Base-by-base conservation (phyloP, 2,797 vertebrate genomes). In the Thunnus albacares region DNA sequence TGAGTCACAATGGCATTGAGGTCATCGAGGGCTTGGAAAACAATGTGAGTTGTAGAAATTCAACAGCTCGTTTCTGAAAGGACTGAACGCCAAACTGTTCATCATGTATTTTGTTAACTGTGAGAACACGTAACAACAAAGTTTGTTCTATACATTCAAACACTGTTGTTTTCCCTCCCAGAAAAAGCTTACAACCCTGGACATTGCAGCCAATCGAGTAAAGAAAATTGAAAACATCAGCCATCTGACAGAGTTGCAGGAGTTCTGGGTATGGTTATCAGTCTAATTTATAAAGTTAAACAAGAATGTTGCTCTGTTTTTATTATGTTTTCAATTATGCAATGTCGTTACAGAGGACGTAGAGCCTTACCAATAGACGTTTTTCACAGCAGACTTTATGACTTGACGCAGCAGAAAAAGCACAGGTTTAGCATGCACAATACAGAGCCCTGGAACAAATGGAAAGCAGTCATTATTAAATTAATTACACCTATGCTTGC, bases 1-100 rank as follows among this genome's bases (percentile, higher is more conserved):
- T 99, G 86, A 99, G 98, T 94, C 98, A 99, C 94, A 99, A 99
- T 0, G 98, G 98, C 87, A 97, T 99, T 0, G 98, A 99, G 92
- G 96, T 97, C 91, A 97, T 99, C 38, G 98, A 99, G 86, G 98
- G 98, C 77, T 95, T 99, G 91, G 98, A 99, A 90, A 99, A 96
- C 94, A 99, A 99, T 6, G 98, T 99, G 92, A 98, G 98, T 90
- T 52, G 20, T 38, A 58, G 67, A 67, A 71, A 63, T 64, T 18
- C 58, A 49, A 26, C 22, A 20, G 38, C 10, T 22, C 24, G 7
- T 70, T 47, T 82, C 22, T 75, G 26, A 81, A 80, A 47, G 11
- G 55, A 56, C 47, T 60, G n/a, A 22, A 60, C 61, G 41, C 20
- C 15, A 67, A 22, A 53, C 41, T 10, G 47, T n/a, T 15, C 6